Evolutionary conservation across 2,113 vertebrate genomes (phyloP).

Genomic region (Hassar affinis): DNA sequence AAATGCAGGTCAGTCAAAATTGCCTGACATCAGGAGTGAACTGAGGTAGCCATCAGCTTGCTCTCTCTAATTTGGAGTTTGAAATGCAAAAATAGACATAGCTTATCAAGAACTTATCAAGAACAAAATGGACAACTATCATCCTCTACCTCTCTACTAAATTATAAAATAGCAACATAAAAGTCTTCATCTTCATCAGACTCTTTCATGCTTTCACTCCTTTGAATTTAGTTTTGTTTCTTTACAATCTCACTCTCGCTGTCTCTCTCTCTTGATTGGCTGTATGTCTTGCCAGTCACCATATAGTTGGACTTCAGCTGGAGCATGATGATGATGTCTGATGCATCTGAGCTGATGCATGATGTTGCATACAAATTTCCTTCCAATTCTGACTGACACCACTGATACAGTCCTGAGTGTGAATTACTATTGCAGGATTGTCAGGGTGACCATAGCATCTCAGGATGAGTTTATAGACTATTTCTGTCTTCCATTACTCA

Average conservation of each 20-base stretch:
- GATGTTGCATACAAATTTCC: not conserved
- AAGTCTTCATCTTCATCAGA: not conserved
- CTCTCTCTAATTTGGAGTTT: no score
- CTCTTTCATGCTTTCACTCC: no score
- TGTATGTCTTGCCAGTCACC: not conserved
- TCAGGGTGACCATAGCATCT: not conserved
- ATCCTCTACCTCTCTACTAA: not conserved
- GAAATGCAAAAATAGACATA: no score
- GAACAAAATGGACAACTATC: not conserved
- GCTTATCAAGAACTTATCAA: no score
- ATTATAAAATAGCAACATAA: not conserved
- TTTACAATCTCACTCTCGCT: not conserved
- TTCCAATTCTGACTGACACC: not conserved
- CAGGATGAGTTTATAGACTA: no score
- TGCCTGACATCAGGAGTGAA: no score
- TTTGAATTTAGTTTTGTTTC: not conserved
- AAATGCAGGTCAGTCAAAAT: no score
- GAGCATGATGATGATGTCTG: not conserved
- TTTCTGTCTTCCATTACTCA: not conserved
- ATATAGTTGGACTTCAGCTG: not conserved
- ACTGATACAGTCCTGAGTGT: not conserved
- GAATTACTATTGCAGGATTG: not conserved
- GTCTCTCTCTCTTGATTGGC: not conserved
- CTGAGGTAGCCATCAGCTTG: no score
- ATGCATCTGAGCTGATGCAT: not conserved